Evolutionary conservation across 2,888 invertebrate genomes (phyloP).

Genomic region (Petrophora chlorosata): DNA sequence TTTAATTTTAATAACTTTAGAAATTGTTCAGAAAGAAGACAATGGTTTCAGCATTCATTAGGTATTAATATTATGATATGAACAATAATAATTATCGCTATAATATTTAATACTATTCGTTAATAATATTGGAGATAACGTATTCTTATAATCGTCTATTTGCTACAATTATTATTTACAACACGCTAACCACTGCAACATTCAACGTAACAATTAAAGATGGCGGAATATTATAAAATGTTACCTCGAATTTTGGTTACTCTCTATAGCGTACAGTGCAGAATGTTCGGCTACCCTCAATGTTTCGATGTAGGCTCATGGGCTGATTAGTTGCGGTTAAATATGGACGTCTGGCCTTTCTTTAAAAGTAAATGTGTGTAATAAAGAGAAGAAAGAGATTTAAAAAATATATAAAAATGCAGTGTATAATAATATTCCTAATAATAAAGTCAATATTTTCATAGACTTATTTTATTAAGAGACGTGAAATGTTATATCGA

Average conservation of each 20-base stretch:
- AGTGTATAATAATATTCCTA: too few species aligned
- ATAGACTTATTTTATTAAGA: too few species aligned
- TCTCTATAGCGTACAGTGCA: too few species aligned
- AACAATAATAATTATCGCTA: constrained; percentile 85
- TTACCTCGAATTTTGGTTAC: constrained; percentile 8
- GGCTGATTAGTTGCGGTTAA: too few species aligned
- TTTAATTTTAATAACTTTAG: constrained; percentile 87
- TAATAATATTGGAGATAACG: constrained; percentile 78
- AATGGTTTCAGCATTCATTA: constrained; percentile 83
- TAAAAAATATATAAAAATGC: too few species aligned
- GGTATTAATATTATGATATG: constrained; percentile 87
- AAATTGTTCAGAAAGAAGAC: constrained; percentile 91
- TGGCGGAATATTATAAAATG: constrained; percentile 26
- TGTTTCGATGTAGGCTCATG: too few species aligned
- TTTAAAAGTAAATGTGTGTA: too few species aligned
- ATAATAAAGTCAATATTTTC: too few species aligned
- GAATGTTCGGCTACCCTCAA: too few species aligned
- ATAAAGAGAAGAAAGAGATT: too few species aligned
- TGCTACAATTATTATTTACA: constrained; percentile 70
- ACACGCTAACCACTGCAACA: constrained; percentile 55
- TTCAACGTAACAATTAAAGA: constrained; percentile 64
- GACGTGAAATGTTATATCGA: too few species aligned
- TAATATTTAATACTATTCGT: constrained; percentile 53
- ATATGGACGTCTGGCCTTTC: too few species aligned
- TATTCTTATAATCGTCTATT: constrained; percentile 72